Percentiles rank a stretch among this genome's conserved stretches.
phyloP scores from a whole-genome alignment of 2,888 invertebrate genomes.

The Hyalella azteca region DNA sequence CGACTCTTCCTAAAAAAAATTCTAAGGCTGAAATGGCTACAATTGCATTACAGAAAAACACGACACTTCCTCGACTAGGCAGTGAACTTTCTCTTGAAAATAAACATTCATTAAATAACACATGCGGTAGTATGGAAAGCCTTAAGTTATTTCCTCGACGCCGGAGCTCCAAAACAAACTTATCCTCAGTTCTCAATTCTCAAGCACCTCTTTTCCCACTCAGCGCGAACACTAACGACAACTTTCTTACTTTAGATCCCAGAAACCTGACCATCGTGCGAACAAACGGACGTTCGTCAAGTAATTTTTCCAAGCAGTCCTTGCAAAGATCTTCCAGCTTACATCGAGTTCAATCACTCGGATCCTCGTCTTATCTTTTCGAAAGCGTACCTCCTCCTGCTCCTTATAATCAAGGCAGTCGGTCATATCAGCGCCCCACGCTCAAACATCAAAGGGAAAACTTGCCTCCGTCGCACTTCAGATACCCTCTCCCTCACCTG shows the following conservation, averaged over 20 bases:
- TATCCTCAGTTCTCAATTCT: neutral
- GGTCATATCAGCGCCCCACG: neutral
- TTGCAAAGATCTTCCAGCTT: neutral
- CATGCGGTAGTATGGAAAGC: neutral
- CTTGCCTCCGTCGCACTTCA: neutral
- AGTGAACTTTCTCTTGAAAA: neutral
- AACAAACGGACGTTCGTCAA: neutral
- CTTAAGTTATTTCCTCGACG: neutral
- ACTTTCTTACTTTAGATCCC: constrained; percentile 7
- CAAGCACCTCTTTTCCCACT: neutral
- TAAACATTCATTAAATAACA: neutral
- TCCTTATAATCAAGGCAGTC: constrained; percentile 35
- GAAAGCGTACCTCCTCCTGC: constrained; percentile 30
- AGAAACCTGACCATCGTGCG: constrained; percentile 15
- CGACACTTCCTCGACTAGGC: neutral
- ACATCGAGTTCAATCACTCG: constrained; percentile 6
- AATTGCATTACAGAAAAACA: neutral
- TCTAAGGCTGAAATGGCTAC: constrained; percentile 17
- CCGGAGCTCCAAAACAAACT: neutral
- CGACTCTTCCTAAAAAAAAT: constrained; percentile 42
- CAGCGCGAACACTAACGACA: neutral
- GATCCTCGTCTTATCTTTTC: neutral
- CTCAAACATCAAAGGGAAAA: neutral
- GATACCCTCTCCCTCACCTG: constrained; percentile 23
- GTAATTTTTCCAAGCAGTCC: neutral